Conservation (phyloP, 1,140 invertebrate genomes). For the Teleogryllus occipitalis region DNA sequence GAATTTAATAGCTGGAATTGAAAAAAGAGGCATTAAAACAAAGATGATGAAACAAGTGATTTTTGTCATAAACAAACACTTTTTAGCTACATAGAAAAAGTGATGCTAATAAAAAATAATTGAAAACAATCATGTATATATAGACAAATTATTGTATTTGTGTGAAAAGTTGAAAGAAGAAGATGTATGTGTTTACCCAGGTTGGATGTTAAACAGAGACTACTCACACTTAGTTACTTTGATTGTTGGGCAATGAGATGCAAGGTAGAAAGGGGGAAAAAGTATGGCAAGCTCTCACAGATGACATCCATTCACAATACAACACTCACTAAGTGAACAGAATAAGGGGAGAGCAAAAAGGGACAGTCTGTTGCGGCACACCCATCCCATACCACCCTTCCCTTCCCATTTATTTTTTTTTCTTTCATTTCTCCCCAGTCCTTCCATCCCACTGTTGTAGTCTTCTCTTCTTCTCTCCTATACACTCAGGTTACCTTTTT, state of each 20-base stretch:
- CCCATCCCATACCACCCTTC: constrained; percentile 17
- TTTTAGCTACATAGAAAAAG: constrained; percentile 25
- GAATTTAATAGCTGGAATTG: constrained; percentile 26
- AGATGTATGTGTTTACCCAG: constrained; percentile 17
- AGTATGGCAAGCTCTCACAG: constrained; percentile 25
- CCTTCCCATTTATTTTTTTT: background rate
- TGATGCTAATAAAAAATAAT: constrained; percentile 21
- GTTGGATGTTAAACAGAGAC: constrained; percentile 16
- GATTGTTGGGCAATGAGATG: constrained; percentile 22
- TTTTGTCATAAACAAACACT: constrained; percentile 22
- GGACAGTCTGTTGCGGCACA: constrained; percentile 23
- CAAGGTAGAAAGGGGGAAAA: constrained; percentile 21
- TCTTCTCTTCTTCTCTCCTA: background rate
- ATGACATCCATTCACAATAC: constrained; percentile 26
- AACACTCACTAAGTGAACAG: constrained; percentile 26
- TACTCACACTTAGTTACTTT: constrained; percentile 17
- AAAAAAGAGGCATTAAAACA: constrained; percentile 26
- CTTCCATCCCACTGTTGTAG: background rate
- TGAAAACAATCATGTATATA: constrained; percentile 21
- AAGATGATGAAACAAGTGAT: constrained; percentile 25
- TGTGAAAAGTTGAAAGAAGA: constrained; percentile 21
- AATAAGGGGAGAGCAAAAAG: constrained; percentile 15
- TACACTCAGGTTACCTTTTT: background rate
- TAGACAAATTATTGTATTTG: constrained; percentile 19
- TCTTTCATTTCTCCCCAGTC: background rate